Evolutionary conservation across 2,797 vertebrate genomes (phyloP), one percentile per base, ranked within the genome.

Genomic region (Rhabdomys pumilio): DNA sequence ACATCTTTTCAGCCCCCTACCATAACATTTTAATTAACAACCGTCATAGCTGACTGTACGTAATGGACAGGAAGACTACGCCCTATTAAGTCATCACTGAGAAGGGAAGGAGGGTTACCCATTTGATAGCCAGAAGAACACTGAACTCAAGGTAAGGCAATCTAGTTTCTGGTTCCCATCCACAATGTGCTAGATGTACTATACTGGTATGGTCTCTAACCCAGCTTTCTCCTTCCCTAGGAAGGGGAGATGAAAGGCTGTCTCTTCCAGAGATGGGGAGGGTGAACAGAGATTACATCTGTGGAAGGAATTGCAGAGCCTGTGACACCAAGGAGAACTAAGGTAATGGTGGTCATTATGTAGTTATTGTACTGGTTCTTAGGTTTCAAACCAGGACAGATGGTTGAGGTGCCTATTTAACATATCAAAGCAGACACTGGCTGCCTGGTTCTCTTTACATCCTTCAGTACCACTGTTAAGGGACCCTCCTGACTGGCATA

Each of bases 21-120:
- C n/a, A 20, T 72, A 72, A 72, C 34, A 72, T 76, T 95, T 90
- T 89, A 95, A 79, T 47, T 75, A 76, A 77, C 57, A 75, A 69
- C 50, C 34, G 44, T 10, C 77, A 11, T 65, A 20, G 22, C 9
- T 83, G 76, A 57, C 26, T 90, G 50, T 79, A 41, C 88, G 24
- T n/a, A 8, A 47, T 90, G 81, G 61, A 7, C 17, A 80, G 47
- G n/a, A 79, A 93, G 69, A 76, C 9, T 79, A 12, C 29, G 1
- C 24, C 24, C 4, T 79, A 3, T 73, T 76, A 55, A 83, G 53
- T 1, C 34, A 1, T 13, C 20, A 50, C 1, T 38, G 38, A 72
- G 20, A 26, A 47, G 41, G 73, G 73, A 29, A 47, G 41, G 24
- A 44, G 10, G 38, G 13, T 26, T 26, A 29, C 6, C 41, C 24